These are phyloP conservation scores for Heliopora coerulea DNA, from an alignment of 92 coral and sea anemone genomes.

Conservation along the genomic window DNA sequence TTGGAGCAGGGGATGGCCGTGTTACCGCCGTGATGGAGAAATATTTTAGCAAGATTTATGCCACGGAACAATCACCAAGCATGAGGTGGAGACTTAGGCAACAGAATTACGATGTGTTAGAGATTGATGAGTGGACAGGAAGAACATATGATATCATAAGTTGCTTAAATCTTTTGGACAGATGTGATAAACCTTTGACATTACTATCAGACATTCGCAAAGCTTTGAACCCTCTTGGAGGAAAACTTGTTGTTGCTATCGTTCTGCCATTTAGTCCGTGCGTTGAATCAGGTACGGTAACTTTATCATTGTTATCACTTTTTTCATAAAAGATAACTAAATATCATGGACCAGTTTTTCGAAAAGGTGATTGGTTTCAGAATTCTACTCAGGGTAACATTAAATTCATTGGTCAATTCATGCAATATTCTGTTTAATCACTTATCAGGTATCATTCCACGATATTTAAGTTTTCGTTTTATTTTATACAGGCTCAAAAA, in stretches of 20 bases:
- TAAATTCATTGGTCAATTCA: too few relatives aligned
- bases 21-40: conserved; percentile 81
- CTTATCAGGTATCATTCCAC: too few relatives aligned
- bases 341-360: too few relatives aligned
- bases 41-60: conserved; percentile 81
- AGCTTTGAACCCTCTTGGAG: conserved; percentile 64
- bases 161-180: conserved; percentile 85
- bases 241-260: conserved; percentile 75
- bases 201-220: conserved; percentile 59
- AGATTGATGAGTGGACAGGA: conserved; percentile 67
- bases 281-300: conserved; percentile 85
- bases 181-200: conserved; percentile 91
- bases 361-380: too few relatives aligned
- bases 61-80: conserved; percentile 90
- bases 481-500: conserved; percentile 64
- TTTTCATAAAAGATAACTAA: too few relatives aligned
- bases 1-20: conserved; percentile 97
- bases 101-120: conserved; percentile 57
- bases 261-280: conserved; percentile 87
- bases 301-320: background rate
- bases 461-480: too few relatives aligned
- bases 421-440: too few relatives aligned
- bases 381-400: too few relatives aligned
- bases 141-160: conserved; percentile 82
- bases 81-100: conserved; percentile 88